Conservation (phyloP, 1,140 invertebrate genomes). For the Trichonephila clavata region DNA sequence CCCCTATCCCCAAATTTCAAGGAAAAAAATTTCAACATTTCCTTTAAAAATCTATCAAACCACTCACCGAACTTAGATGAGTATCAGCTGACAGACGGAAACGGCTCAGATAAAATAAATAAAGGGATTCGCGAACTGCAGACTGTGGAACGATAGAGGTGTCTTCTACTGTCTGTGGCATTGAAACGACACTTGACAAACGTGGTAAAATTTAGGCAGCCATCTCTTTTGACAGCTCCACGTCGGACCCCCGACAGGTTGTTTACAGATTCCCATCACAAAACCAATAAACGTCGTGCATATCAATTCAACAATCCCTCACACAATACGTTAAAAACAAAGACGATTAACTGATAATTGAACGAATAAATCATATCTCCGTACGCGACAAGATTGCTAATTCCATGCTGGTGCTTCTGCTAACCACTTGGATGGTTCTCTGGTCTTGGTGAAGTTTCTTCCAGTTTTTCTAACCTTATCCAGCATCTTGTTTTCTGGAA, state of each 20-base stretch:
- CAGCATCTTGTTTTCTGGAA: constrained; percentile 44
- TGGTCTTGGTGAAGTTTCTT: background rate
- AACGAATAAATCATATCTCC: constrained; percentile 37
- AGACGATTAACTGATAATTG: constrained; percentile 45
- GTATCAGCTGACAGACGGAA: constrained; percentile 1
- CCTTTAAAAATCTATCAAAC: background rate
- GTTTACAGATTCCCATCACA: constrained; percentile 46
- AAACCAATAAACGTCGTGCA: constrained; percentile 25
- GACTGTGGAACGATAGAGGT: background rate
- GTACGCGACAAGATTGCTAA: constrained; percentile 9
- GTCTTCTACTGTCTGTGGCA: constrained; percentile 14
- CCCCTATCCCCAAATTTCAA: background rate
- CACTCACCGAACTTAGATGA: background rate
- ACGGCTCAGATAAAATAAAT: background rate
- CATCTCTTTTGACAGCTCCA: background rate
- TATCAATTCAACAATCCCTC: constrained; percentile 30
- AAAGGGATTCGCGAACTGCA: background rate
- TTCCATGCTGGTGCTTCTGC: background rate
- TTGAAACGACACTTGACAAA: constrained; percentile 35
- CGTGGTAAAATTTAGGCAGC: background rate
- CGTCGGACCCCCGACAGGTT: constrained; percentile 14
- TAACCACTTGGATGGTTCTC: background rate
- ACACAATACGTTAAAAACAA: constrained; percentile 34
- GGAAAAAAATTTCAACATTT: background rate
- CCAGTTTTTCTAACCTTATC: background rate